Evolutionary conservation across 2,113 vertebrate species (phyloP), one percentile per base, ranked within the genome.

Genomic region (Leucoraja erinaceus): DNA sequence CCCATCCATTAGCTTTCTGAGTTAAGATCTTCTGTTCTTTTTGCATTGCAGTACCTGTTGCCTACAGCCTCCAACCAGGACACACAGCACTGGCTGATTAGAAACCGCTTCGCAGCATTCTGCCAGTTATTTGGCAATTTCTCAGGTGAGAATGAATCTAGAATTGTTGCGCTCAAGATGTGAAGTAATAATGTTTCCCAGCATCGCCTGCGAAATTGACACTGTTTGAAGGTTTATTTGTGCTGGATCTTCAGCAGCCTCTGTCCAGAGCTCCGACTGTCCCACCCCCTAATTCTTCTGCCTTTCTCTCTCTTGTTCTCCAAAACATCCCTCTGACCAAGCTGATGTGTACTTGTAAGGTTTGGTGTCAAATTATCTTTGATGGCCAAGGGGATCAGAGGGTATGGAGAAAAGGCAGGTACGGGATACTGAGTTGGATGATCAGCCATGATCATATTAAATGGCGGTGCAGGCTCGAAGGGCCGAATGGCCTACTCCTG

Each of bases 61-160:
- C 97, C 98, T 1, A 97, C 97, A 22, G 96, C 97, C 94, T 97
- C 97, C 90, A 97, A 96, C 94, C 98, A 98, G 95, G 97, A 99
- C 38, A 97, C 97, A 93, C 98, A 98, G 96, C 97, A 98, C 95
- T 99, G 98, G 98, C 97, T 99, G 74, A 96, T 97, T 93, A 97
- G 95, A 74, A 97, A 99, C 95, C 95, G 98, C 94, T 99, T 99
- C 96, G 97, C 97, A 3, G 97, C 97, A 94, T 98, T 98, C 96
- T 98, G 97, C 95, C 96, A 97, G 94, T 97, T 99, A 94, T 98
- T 99, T 93, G 96, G 97, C 95, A 98, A 96, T 95, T 99, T 99
- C 96, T 97, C 98, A 74, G 98, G 98, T 99, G 96, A 94, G 95
- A 72, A 3, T 2, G 18, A 63, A 31, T 38, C 47, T 54, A 47